Conservation (phyloP, 1,140 invertebrate genomes). For the Dryas iulia region DNA sequence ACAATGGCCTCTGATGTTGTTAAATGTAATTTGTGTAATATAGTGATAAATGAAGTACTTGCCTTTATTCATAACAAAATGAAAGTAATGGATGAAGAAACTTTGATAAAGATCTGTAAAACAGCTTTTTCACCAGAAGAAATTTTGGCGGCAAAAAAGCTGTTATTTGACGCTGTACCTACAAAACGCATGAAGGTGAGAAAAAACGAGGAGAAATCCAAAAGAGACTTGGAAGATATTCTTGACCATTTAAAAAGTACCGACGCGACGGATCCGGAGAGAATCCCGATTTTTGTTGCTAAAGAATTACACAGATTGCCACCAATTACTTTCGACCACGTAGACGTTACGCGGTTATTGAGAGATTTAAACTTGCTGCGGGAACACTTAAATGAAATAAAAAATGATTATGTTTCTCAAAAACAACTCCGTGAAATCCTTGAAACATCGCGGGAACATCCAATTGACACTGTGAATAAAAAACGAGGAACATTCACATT, state of each 20-base stretch:
- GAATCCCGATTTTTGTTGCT: constrained; percentile 5
- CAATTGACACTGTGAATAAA: too few species aligned
- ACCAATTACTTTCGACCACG: constrained; percentile 10
- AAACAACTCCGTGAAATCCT: too few species aligned
- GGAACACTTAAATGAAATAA: too few species aligned
- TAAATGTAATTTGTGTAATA: constrained; percentile 18
- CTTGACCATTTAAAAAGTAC: constrained; percentile 7
- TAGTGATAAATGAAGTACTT: too few species aligned
- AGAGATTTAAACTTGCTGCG: not conserved
- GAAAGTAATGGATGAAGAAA: constrained; percentile 17
- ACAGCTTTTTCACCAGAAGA: constrained; percentile 14
- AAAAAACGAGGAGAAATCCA: constrained; percentile 9
- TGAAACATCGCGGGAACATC: too few species aligned
- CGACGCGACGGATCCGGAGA: constrained; percentile 8
- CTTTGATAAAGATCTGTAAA: constrained; percentile 7
- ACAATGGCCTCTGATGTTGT: constrained; percentile 17
- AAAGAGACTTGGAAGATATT: constrained; percentile 13
- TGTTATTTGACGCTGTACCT: constrained; percentile 11
- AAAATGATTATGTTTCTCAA: too few species aligned
- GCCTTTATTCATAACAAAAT: constrained; percentile 14
- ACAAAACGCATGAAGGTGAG: not conserved
- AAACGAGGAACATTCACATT: too few species aligned
- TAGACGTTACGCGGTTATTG: constrained; percentile 1
- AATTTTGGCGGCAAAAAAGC: constrained; percentile 12
- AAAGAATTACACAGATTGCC: constrained; percentile 12